phyloP scores from a whole-genome alignment of 1,140 invertebrate genomes.

The Rhynchophorus ferrugineus region DNA sequence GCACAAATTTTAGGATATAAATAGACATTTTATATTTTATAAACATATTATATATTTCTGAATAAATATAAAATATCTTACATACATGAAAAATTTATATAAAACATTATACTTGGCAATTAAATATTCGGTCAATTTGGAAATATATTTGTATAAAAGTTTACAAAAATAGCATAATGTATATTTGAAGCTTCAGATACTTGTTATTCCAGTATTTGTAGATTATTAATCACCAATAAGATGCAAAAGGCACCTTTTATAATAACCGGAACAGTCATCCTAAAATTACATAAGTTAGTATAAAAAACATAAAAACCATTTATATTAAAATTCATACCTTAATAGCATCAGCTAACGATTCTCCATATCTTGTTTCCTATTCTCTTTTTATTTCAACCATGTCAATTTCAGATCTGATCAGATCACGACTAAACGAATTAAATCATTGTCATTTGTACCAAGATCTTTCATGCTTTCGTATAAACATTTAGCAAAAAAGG shows the following conservation, averaged over 20 bases:
- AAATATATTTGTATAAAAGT: no score
- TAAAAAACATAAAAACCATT: conserved; percentile 14
- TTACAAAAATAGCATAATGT: no score
- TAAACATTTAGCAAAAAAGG: conserved; percentile 83
- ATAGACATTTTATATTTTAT: no score
- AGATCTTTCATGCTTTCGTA: conserved; percentile 80
- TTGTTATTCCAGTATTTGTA: no score
- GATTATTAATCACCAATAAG: conserved; percentile 50
- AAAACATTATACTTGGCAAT: no score
- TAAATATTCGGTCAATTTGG: no score
- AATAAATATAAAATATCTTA: no score
- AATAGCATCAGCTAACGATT: conserved; percentile 72
- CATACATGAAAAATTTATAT: no score
- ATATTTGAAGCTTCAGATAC: no score
- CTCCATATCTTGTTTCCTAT: conserved; percentile 71
- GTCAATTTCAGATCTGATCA: conserved; percentile 83
- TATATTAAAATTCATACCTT: conserved; percentile 51
- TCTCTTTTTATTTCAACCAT: conserved; percentile 77
- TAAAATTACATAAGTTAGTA: conserved; percentile 43
- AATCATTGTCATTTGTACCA: conserved; percentile 76
- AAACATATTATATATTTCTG: no score
- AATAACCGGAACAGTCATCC: conserved; percentile 74
- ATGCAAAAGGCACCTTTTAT: conserved; percentile 68
- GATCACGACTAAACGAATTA: conserved; percentile 82
- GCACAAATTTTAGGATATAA: no score